Conservation (phyloP, 2,797 vertebrate species). For the Brachyalestes nurse region DNA sequence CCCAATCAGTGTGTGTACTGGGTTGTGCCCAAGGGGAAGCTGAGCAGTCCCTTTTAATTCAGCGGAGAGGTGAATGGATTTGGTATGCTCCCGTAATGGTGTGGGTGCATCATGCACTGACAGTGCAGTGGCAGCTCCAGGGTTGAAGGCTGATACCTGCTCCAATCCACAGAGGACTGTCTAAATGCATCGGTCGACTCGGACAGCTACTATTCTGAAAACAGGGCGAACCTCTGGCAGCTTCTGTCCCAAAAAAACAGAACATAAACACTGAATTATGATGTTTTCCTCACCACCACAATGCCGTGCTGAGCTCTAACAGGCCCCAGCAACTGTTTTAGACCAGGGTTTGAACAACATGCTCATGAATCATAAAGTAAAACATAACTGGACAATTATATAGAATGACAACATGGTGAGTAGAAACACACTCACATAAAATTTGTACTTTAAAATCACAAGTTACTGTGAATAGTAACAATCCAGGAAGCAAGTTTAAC, state of each 20-base stretch:
- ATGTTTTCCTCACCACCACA: too few species aligned
- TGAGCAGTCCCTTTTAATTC: constrained; percentile 44
- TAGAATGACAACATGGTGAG: too few species aligned
- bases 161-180: not conserved
- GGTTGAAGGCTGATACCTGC: not conserved
- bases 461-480: too few species aligned
- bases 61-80: constrained; percentile 50
- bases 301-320: too few species aligned
- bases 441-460: too few species aligned
- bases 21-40: constrained; percentile 40
- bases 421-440: too few species aligned
- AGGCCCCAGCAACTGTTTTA: too few species aligned
- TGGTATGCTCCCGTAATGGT: constrained; percentile 27
- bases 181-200: not conserved
- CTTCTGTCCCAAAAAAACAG: not conserved
- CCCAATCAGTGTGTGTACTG: constrained; percentile 33
- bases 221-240: not conserved
- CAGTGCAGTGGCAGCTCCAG: not conserved
- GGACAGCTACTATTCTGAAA: not conserved
- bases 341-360: too few species aligned
- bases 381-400: too few species aligned
- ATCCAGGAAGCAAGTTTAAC: too few species aligned
- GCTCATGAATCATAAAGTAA: too few species aligned
- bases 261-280: too few species aligned
- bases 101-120: constrained; percentile 16